Evolutionary conservation across 30 jellyfish, hydroid and myxozoan species (phyloP).

Genomic region (Aurelia aurita): DNA sequence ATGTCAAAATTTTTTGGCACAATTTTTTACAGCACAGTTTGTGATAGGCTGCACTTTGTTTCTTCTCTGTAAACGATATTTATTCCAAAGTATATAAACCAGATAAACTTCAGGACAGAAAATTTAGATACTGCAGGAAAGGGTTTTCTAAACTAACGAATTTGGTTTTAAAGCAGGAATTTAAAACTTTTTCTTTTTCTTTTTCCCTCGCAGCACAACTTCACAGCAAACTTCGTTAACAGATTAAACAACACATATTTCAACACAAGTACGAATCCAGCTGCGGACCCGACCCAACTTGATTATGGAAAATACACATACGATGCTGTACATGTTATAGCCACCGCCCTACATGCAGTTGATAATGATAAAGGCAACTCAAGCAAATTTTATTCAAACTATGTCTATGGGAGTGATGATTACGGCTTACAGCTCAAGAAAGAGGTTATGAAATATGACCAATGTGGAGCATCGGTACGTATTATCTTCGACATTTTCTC

Average conservation of each 20-base stretch:
- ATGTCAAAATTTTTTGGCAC: too few species aligned
- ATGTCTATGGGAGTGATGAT: constrained; percentile 59
- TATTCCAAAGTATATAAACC: too few species aligned
- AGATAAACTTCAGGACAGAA: too few species aligned
- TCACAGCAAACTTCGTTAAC: constrained; percentile 23
- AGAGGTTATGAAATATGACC: constrained; percentile 31
- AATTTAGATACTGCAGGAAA: too few species aligned
- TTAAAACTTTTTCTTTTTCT: not conserved
- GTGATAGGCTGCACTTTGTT: too few species aligned
- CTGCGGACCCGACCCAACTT: not conserved
- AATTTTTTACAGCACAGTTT: too few species aligned
- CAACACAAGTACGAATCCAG: constrained; percentile 53
- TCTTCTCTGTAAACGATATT: too few species aligned
- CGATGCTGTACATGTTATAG: constrained; percentile 74
- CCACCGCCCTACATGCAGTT: constrained; percentile 60
- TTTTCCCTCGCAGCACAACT: constrained; percentile 28
- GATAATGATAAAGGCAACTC: constrained; percentile 48
- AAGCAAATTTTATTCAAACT: constrained; percentile 31
- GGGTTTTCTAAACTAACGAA: too few species aligned
- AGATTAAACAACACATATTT: constrained; percentile 40
- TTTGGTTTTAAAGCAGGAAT: too few species aligned
- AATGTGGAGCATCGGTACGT: constrained; percentile 82
- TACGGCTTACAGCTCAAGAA: constrained; percentile 37
- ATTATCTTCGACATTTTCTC: not conserved
- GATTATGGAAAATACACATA: constrained; percentile 57